These are phyloP conservation scores for Thymallus thymallus DNA, from an alignment of 2,113 vertebrate genomes.

Conservation along the genomic window DNA sequence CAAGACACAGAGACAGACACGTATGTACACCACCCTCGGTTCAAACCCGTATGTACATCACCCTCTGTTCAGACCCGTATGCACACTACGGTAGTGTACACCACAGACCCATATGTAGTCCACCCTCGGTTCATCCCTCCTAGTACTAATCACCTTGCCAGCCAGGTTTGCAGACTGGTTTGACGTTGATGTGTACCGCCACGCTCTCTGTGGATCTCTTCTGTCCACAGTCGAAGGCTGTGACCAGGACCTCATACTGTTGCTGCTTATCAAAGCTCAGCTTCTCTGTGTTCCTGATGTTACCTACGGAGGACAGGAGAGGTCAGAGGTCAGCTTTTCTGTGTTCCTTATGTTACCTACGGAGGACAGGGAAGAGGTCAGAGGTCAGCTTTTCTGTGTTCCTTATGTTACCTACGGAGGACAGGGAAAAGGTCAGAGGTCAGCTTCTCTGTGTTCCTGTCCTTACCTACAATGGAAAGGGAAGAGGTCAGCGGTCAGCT, in stretches of 20 bases:
- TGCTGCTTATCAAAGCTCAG: conserved; percentile 86
- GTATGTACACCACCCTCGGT: background rate
- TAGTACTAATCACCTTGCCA: conserved; percentile 87
- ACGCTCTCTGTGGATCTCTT: conserved; percentile 83
- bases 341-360: too few species aligned
- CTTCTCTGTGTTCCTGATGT: conserved; percentile 95
- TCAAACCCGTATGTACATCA: background rate
- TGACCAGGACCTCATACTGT: conserved; percentile 91
- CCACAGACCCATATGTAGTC: background rate
- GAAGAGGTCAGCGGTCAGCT: too few species aligned
- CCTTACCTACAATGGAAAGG: too few species aligned
- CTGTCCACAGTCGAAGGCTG: conserved; percentile 94
- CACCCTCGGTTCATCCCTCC: background rate
- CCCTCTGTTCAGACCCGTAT: background rate
- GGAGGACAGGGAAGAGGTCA: too few species aligned
- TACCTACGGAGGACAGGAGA: conserved; percentile 70
- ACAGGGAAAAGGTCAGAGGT: too few species aligned
- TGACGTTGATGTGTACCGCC: conserved; percentile 86
- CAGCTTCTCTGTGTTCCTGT: too few species aligned
- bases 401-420: too few species aligned
- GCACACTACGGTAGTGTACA: too few species aligned
- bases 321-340: background rate
- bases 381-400: too few species aligned
- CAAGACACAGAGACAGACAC: background rate
- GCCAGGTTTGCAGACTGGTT: conserved; percentile 94